phyloP scores from a whole-genome alignment of 2,797 vertebrate genomes.

The Chanos chanos region DNA sequence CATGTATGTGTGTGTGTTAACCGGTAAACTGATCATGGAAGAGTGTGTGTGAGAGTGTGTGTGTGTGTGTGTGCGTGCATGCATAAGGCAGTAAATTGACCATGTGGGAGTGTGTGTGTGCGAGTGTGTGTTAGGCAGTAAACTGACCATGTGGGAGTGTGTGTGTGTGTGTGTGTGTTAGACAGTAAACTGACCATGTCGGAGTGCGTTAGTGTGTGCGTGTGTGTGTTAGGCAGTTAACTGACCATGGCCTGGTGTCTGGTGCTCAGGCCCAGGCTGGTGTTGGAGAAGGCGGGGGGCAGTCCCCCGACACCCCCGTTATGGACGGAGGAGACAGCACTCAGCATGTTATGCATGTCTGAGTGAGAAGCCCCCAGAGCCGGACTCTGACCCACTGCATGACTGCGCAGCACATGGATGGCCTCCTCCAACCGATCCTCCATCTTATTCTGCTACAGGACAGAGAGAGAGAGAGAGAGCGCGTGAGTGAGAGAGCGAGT shows the following conservation, averaged over 20 bases:
- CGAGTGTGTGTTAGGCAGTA: too few relatives aligned
- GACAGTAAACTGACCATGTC: too few relatives aligned
- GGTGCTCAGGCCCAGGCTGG: conserved; percentile 81
- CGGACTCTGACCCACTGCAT: conserved; percentile 86
- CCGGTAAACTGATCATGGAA: too few relatives aligned
- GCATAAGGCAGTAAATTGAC: too few relatives aligned
- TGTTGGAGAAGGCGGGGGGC: conserved; percentile 78
- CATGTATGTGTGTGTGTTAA: too few relatives aligned
- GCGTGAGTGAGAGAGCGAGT: background rate
- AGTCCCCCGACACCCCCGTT: conserved; percentile 76
- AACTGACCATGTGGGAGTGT: too few relatives aligned
- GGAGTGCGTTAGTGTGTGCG: too few relatives aligned
- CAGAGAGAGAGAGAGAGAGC: conserved; percentile 7
- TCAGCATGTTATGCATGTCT: conserved; percentile 85
- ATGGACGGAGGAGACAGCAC: conserved; percentile 70
- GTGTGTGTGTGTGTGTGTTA: too few relatives aligned
- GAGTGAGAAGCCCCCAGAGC: conserved; percentile 74
- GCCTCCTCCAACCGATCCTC: conserved; percentile 97
- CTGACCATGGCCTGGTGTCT: conserved; percentile 87
- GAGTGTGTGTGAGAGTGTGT: too few relatives aligned
- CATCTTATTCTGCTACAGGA: conserved; percentile 88
- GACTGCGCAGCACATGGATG: conserved; percentile 92
- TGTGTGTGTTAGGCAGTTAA: background rate
- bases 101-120: too few relatives aligned
- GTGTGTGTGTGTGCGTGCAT: too few relatives aligned